A percentile compares a stretch with the other conserved stretches of the same genome.
phyloP scores from a whole-genome alignment of 1,140 invertebrate species.

The Diplogasteroides magnus region DNA sequence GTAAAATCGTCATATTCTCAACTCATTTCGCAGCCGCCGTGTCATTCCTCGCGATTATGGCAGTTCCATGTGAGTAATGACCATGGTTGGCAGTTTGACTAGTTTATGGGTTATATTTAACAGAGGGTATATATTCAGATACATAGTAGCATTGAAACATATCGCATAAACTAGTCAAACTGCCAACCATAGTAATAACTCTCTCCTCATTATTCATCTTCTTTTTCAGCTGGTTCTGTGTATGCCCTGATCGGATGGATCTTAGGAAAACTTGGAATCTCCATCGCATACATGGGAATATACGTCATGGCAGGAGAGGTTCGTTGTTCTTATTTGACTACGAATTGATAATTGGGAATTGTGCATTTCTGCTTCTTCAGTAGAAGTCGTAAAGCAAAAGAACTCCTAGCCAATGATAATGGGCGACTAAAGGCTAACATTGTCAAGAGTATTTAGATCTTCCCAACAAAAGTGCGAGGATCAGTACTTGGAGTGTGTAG shows the following conservation, averaged over 20 bases:
- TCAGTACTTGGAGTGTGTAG: not conserved
- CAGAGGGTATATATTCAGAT: not conserved
- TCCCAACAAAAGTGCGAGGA: not conserved
- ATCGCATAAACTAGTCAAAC: too few relatives aligned
- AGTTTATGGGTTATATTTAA: too few relatives aligned
- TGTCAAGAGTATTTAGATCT: not conserved
- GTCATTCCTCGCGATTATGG: conserved; percentile 16
- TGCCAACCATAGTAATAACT: not conserved
- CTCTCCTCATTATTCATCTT: not conserved
- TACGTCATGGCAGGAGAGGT: not conserved
- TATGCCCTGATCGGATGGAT: not conserved
- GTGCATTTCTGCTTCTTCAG: not conserved
- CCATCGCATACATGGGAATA: not conserved
- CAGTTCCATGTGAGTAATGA: not conserved
- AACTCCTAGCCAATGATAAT: too few relatives aligned
- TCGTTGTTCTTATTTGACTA: not conserved
- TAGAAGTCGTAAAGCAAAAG: not conserved
- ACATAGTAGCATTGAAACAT: not conserved
- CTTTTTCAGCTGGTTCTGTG: not conserved
- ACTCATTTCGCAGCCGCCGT: conserved; percentile 23
- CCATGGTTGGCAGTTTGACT: too few relatives aligned
- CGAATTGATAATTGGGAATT: too few relatives aligned
- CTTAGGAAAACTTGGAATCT: not conserved
- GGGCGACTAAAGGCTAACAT: not conserved
- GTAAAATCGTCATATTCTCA: conserved; percentile 13